Conservation (phyloP, 2,797 vertebrate genomes). For the Sebastes oblongus region DNA sequence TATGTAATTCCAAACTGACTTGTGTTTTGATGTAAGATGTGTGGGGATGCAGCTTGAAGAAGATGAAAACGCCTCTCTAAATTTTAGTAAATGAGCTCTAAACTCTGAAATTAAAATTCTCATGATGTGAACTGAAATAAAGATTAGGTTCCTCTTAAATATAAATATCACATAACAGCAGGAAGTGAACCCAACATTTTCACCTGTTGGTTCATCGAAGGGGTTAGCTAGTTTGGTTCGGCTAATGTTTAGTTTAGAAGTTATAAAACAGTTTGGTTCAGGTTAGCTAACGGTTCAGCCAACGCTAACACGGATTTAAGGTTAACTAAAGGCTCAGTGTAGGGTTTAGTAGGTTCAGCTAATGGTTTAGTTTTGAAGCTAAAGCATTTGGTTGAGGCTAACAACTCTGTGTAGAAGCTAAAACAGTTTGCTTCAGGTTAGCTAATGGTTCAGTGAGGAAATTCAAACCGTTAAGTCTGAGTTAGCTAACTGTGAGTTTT, state of each 20-base stretch:
- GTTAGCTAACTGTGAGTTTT: background rate
- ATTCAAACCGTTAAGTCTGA: background rate
- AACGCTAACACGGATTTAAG: background rate
- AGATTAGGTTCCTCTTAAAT: background rate
- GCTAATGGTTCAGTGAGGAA: background rate
- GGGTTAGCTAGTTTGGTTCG: background rate
- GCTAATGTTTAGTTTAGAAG: background rate
- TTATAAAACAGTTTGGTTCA: background rate
- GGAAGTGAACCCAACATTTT: background rate
- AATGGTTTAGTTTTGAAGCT: background rate
- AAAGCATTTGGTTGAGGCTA: background rate
- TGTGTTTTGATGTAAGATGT: slow-evolving; percentile 2
- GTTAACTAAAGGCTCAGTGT: background rate
- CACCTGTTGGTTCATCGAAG: background rate
- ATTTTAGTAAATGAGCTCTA: background rate
- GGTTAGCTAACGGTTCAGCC: background rate
- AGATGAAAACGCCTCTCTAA: background rate
- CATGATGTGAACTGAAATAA: background rate
- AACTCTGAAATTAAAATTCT: background rate
- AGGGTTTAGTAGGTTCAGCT: background rate
- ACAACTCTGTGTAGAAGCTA: background rate
- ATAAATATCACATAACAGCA: background rate
- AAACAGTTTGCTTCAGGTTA: background rate
- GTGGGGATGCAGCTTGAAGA: background rate
- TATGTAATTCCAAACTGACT: background rate